These are phyloP conservation scores for Callorhinus ursinus DNA, from an alignment of 2,113 vertebrate genomes.

Conservation along the genomic window DNA sequence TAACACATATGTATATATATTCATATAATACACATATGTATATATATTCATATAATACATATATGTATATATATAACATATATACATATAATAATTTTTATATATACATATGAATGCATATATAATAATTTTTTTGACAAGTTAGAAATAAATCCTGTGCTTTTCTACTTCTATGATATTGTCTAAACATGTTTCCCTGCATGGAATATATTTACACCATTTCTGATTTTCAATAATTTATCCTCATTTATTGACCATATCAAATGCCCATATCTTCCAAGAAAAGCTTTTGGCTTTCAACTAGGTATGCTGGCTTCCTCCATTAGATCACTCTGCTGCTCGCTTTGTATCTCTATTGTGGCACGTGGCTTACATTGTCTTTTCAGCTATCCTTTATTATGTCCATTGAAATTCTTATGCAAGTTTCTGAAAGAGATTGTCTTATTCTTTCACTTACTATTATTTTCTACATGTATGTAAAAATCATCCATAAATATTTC, in stretches of 20 bases:
- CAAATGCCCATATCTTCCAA: neutral
- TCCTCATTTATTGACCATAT: neutral
- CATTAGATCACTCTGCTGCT: rapidly evolving
- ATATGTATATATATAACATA: neutral
- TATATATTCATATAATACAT: neutral
- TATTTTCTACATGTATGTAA: neutral
- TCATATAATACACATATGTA: neutral
- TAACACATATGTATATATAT: neutral
- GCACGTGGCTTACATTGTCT: neutral
- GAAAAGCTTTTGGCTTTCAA: neutral
- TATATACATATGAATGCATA: neutral
- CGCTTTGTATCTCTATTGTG: neutral
- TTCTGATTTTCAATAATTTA: neutral
- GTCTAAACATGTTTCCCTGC: neutral
- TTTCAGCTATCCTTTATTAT: neutral
- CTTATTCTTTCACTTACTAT: neutral
- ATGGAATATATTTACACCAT: neutral
- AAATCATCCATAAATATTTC: neutral
- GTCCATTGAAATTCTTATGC: neutral
- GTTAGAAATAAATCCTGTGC: neutral
- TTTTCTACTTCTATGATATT: neutral
- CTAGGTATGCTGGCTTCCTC: neutral
- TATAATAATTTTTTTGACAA: neutral
- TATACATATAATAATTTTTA: neutral
- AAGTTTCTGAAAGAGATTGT: neutral